Evolutionary conservation across 2,797 vertebrate species (phyloP), one percentile per base, ranked within the genome.

Genomic region (Phylloscopus collybita): DNA sequence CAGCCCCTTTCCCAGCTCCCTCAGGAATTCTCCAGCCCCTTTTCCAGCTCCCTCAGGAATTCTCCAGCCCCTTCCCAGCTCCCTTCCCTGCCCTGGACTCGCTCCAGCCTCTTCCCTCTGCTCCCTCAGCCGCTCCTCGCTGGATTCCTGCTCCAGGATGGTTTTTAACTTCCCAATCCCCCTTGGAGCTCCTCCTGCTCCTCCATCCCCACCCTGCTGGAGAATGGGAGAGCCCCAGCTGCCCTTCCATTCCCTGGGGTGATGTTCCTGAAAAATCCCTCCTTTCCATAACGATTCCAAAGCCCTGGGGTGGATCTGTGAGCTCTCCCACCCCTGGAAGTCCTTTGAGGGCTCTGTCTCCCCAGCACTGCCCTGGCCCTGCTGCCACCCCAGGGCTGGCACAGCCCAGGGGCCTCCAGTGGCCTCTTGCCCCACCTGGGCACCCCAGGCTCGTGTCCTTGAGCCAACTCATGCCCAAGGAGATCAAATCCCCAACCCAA

Each of bases 381-480:
- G 69, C 51, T 44, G 32, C 18, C 70, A 44, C 30, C 38, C 44
- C 44, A 45, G 44, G 26, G 26, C 50, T 51, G 50, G 25, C 50
- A 15, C 50, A 51, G 51, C 51, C 51, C 51, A 53, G 27, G 51
- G 51, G 13, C 21, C 54, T 34, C 34, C 67, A 47, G 13, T 6
- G n/a, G 16, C 27, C 56, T 16, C 44, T 2, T n/a, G 53, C 29
- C 53, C 64, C 22, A 17, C 22, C 53, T 49, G 61, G 72, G 44
- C 71, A 57, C 42, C 16, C 13, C 22, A 9, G 32, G 27, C 9
- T 60, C 16, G 1, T 32, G 16, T 13, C 13, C 56, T 13, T 40
- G 38, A n/a, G 2, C n/a, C 44, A 26, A 3, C 22, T 40, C 9
- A 16, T 2, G 5, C 16, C 6, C 16, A 0, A 45, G 51, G 29